phyloP scores from a whole-genome alignment of 2,888 invertebrate genomes.

The Norana najaformis region DNA sequence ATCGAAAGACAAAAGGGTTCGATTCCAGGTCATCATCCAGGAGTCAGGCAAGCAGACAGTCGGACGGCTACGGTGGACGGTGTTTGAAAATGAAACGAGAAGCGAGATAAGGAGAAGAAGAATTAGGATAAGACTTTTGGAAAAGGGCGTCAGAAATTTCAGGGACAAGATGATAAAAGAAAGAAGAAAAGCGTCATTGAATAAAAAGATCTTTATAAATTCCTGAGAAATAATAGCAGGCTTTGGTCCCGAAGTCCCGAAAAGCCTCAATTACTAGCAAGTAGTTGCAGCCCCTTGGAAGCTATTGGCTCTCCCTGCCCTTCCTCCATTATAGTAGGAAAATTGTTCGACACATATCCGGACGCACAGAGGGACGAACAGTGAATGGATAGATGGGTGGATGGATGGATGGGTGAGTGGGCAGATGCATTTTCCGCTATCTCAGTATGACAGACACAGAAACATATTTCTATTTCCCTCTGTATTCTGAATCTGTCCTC shows the following conservation, averaged over 20 bases:
- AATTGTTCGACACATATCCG: not conserved
- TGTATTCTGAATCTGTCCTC: not conserved
- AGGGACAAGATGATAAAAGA: not conserved
- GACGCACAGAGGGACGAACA: too few relatives aligned
- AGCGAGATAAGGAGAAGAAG: not conserved
- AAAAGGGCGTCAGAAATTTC: not conserved
- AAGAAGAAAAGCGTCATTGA: not conserved
- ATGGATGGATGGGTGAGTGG: not conserved
- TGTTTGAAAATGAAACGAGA: too few relatives aligned
- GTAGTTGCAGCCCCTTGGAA: not conserved
- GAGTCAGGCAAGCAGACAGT: too few relatives aligned
- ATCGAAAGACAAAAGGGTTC: too few relatives aligned
- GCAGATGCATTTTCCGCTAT: not conserved
- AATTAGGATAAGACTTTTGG: too few relatives aligned
- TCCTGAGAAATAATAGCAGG: not conserved
- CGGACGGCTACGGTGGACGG: too few relatives aligned
- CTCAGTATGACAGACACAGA: too few relatives aligned
- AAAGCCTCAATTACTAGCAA: not conserved
- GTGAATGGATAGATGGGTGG: too few relatives aligned
- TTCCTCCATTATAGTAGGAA: not conserved
- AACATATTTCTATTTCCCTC: not conserved
- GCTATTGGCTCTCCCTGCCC: not conserved
- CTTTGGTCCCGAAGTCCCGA: not conserved
- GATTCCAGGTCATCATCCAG: too few relatives aligned
- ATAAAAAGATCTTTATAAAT: not conserved